Evolutionary conservation across 2,113 vertebrate species (phyloP), one percentile per base, ranked within the genome.

Genomic region (Rousettus leschenaultii): DNA sequence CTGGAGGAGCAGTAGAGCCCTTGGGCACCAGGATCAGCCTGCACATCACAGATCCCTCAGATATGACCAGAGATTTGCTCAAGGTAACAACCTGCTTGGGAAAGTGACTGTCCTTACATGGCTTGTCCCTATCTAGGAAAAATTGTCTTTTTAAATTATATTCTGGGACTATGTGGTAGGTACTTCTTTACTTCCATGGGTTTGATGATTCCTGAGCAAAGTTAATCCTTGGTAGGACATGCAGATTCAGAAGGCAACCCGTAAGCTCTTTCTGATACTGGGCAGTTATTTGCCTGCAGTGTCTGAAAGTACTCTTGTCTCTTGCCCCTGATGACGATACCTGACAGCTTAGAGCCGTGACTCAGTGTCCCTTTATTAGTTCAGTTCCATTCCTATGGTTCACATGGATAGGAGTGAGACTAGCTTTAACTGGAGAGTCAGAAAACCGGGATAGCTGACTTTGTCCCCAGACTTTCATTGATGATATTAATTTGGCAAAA

Each of bases 11-110:
- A 0, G 99, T 99, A 0, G 99, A 99, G 66, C 96, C 98, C 0
- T 96, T 98, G 35, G 99, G 99, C 65, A 99, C 99, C 93, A 99
- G 89, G 98, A 99, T 99, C 75, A 99, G 99, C 11, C 99, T 99
- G 10, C 97, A 93, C 10, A 89, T 99, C 38, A 99, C 99, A 0
- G 99, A 99, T 94, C 88, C 97, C 1, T 99, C 99, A 0, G 99
- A 99, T 98, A 99, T 99, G 99, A 99, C 98, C 2, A 98, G 99
- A 89, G 99, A 99, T 3, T 33, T 99, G 80, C 99, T 99, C 2
- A 99, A 99, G 98, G 99, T 99, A 97, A 55, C 0, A 78, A 0
- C 78, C 18, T 70, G 75, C 45, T 6, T 18, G 0, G 33, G 18
- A 13, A 8, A 0, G 5, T 1, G 15, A 26, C 59, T 33, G 14